phyloP scores from a whole-genome alignment of 2,888 invertebrate species.

The Agrotis segetum region DNA sequence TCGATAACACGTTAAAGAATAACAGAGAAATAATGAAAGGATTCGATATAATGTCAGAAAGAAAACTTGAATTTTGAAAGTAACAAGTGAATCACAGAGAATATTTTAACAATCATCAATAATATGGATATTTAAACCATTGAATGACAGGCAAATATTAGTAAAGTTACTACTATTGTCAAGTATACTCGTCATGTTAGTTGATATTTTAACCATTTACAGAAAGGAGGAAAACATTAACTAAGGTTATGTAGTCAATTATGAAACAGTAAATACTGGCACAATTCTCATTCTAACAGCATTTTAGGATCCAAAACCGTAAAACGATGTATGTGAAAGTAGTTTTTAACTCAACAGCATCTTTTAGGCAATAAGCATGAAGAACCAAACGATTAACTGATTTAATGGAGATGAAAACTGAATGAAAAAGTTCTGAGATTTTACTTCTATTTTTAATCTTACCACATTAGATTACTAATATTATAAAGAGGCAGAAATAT shows the following conservation, averaged over 20 bases:
- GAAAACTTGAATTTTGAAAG: not conserved
- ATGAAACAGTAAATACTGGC: not conserved
- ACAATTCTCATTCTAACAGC: not conserved
- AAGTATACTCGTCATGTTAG: not conserved
- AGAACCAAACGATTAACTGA: not conserved
- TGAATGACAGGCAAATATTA: not conserved
- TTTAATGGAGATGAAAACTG: not conserved
- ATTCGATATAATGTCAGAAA: not conserved
- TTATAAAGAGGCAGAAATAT: not conserved
- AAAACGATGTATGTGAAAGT: slow-evolving; percentile 1
- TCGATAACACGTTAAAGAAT: not conserved
- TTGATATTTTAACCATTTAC: not conserved
- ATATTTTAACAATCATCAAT: not conserved
- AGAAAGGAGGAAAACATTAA: slow-evolving; percentile 22
- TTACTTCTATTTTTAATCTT: not conserved
- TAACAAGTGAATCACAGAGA: not conserved
- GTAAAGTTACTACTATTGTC: not conserved
- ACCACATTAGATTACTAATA: not conserved
- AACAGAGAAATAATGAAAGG: not conserved
- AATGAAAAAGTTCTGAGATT: not conserved
- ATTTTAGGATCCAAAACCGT: not conserved
- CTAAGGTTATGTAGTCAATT: not conserved
- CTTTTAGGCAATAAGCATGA: not conserved
- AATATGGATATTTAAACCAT: not conserved
- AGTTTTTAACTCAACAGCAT: too few species aligned